Evolutionary conservation across 2,888 invertebrate genomes (phyloP).

Genomic region (Tetrapedia diversipes): DNA sequence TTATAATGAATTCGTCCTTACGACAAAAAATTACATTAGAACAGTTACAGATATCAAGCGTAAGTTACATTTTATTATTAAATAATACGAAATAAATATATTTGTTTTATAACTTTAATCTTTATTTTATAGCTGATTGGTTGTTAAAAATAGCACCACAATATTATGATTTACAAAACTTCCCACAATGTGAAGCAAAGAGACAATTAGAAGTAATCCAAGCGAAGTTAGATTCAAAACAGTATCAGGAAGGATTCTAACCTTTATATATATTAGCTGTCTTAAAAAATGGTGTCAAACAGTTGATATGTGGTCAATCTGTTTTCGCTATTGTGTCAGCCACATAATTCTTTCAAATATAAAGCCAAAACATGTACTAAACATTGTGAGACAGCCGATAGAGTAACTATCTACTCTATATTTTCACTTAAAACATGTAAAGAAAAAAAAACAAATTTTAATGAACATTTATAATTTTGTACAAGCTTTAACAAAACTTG

Average conservation of each 20-base stretch:
- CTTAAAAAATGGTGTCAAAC: constrained; percentile 67
- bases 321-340: constrained; percentile 35
- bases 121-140: constrained; percentile 91
- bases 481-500: constrained; percentile 52
- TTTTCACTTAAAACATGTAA: constrained; percentile 46
- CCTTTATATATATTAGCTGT: constrained; percentile 71
- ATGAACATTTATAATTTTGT: constrained; percentile 60
- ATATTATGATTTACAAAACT: constrained; percentile 99
- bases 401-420: constrained; percentile 43
- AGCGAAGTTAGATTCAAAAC: constrained; percentile 92
- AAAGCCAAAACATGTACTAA: constrained; percentile 43
- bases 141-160: constrained; percentile 97
- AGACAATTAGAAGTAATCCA: constrained; percentile 95
- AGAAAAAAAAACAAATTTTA: constrained; percentile 57
- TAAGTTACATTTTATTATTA: constrained; percentile 84
- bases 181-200: constrained; percentile 98
- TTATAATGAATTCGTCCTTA: constrained; percentile 99
- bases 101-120: constrained; percentile 1
- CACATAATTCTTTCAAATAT: constrained; percentile 44
- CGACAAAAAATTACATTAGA: constrained; percentile 99
- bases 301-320: constrained; percentile 50
- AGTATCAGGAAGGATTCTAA: constrained; percentile 95
- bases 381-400: constrained; percentile 33
- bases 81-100: neutral
- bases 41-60: constrained; percentile 99